phyloP scores from a whole-genome alignment of 2,113 vertebrate species.

The Rhea americana region DNA sequence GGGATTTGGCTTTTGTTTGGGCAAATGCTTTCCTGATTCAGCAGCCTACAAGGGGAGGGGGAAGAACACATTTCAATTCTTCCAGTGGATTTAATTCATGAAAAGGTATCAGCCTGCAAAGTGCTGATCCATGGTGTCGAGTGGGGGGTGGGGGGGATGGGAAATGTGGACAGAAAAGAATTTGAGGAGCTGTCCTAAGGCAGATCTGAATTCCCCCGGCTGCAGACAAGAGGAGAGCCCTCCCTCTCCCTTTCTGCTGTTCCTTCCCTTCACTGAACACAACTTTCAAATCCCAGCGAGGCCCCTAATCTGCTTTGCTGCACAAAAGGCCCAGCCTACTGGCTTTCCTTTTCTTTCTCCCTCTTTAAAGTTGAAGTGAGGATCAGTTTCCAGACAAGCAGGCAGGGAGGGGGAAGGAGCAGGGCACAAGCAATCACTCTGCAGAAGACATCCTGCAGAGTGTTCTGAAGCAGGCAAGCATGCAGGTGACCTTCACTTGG shows the following conservation, averaged over 20 bases:
- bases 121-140: background rate
- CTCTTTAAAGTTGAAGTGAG: slow-evolving; percentile 49
- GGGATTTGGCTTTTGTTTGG: slow-evolving; percentile 55
- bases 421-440: fast-evolving
- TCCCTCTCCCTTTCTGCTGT: background rate
- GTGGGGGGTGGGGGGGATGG: fast-evolving
- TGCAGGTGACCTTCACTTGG: background rate
- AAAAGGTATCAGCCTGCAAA: background rate
- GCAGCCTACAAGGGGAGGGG: background rate
- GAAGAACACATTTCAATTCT: background rate
- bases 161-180: background rate
- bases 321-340: slow-evolving; percentile 50
- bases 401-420: background rate
- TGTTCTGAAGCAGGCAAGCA: background rate
- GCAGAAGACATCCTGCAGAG: background rate
- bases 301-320: slow-evolving; percentile 61
- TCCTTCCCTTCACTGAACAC: slow-evolving; percentile 5
- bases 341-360: slow-evolving; percentile 56
- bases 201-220: background rate
- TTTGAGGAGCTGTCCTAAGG: slow-evolving; percentile 1
- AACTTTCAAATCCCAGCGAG: slow-evolving; percentile 40
- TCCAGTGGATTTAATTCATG: background rate
- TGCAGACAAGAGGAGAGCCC: background rate
- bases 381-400: slow-evolving; percentile 36
- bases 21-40: slow-evolving; percentile 30